Evolutionary conservation across 2,888 invertebrate species (phyloP), one percentile per base, ranked within the genome.

Genomic region (Drosophila nigricruria): DNA sequence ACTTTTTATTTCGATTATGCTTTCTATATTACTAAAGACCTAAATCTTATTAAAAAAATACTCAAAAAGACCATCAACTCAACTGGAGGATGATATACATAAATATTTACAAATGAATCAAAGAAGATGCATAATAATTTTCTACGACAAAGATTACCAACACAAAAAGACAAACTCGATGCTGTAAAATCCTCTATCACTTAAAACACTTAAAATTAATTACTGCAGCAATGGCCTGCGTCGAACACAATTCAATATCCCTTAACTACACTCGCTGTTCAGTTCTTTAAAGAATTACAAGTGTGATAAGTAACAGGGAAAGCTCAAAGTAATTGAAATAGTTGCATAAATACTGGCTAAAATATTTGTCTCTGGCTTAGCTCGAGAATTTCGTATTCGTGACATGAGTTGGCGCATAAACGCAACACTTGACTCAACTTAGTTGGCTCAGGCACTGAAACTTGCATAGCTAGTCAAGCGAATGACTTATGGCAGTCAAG

Each of bases 401-500:
- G 30, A 32, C 30, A 59, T 38, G 34, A 14, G 10, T 16, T 50
- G 25, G 20, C 47, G 43, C 42, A 60, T 64, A 36, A 54, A 25
- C 60, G 25, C 27, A 36, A 40, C 18, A 25, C 52, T 49, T 58
- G 43, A 10, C 23, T 32, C 34, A 25, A 25, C 49, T 61, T 45
- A 36, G 57, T 59, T 49, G 36, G 14, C 50, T 45, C 45, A 27
- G 40, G 23, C 43, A 34, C n/a, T 47, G 36, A 32, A 58, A 53
- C 23, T 43, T 79, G 79, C 70, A 52, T 16, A 23, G 34, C 74
- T 73, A 59, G 82, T 70, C 61, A 79, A 69, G 59, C 73, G 53
- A 72, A 73, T 79, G 82, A 77, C 80, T 80, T 85, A 68, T 88
- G 85, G 73, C 84, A 85, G 73, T 49, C 50, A 66, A 70, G 82